These are phyloP conservation scores for Colletes gigas DNA, from an alignment of 1,140 invertebrate genomes.

Conservation along the genomic window DNA sequence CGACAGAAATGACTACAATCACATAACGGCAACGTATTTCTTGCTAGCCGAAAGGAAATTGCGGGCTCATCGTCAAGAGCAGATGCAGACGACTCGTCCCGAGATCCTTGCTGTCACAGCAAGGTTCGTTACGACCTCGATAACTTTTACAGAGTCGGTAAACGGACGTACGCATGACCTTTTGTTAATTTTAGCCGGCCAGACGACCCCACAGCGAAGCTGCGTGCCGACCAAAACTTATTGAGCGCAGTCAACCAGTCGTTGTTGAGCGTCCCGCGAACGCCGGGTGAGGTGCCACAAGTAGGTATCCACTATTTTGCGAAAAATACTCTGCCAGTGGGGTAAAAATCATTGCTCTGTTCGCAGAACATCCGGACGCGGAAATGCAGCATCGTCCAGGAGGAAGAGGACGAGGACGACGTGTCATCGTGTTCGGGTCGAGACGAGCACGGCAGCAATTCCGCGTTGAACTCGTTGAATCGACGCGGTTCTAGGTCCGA, in stretches of 20 bases:
- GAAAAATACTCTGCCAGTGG: not conserved
- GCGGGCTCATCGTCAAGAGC: constrained; percentile 86
- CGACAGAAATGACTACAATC: constrained; percentile 98
- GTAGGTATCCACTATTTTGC: constrained; percentile 71
- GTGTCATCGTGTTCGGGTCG: constrained; percentile 81
- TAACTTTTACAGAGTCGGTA: not conserved
- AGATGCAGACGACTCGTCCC: constrained; percentile 77
- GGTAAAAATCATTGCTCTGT: constrained; percentile 42
- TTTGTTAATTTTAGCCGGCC: constrained; percentile 63
- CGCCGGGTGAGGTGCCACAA: constrained; percentile 84
- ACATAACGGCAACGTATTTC: constrained; percentile 99
- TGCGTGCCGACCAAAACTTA: constrained; percentile 78
- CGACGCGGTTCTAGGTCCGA: constrained; percentile 84
- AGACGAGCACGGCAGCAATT: constrained; percentile 80
- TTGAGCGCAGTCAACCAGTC: constrained; percentile 76
- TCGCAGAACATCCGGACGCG: constrained; percentile 83
- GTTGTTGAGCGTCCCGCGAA: constrained; percentile 83
- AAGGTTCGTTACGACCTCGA: constrained; percentile 59
- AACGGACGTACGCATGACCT: not conserved
- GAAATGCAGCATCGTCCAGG: constrained; percentile 94
- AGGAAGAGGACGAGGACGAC: constrained; percentile 89
- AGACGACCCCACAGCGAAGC: constrained; percentile 70
- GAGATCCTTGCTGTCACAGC: constrained; percentile 72
- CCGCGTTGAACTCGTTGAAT: constrained; percentile 77
- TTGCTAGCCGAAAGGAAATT: constrained; percentile 96